Evolutionary conservation across 2,113 vertebrate genomes (phyloP), one percentile per base, ranked within the genome.

Genomic region (Eira barbara): DNA sequence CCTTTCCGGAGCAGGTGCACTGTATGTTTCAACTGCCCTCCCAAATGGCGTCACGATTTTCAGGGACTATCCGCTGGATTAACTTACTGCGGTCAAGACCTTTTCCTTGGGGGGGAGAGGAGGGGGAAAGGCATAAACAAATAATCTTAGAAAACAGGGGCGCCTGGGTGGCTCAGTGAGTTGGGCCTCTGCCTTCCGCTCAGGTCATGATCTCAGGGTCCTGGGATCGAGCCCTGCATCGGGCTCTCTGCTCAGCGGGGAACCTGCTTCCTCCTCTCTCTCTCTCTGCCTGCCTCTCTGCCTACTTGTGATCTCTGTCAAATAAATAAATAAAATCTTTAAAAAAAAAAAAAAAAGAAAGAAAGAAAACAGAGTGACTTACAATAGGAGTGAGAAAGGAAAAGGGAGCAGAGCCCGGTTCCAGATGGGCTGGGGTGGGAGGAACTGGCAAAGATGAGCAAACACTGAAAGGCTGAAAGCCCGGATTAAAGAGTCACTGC

Each of bases 121-220:
- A 52, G 49, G 11, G 39, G 73, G 34, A 49, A 76, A 65, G 71
- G 59, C 45, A 96, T 25, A 63, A 95, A 55, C 65, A 91, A 91
- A 55, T 57, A 91, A 86, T 86, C 67, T 92, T 31, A 92, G 87
- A 76, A 87, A 95, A 92, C 5, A 96, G 55, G n/a, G n/a, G n/a
- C n/a, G n/a, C n/a, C n/a, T n/a, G n/a, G n/a, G n/a, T n/a, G n/a
- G n/a, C n/a, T n/a, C n/a, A n/a, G n/a, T n/a, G n/a, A n/a, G n/a
- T n/a, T n/a, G n/a, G n/a, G n/a, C n/a, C n/a, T n/a, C n/a, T n/a
- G n/a, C n/a, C n/a, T n/a, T n/a, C n/a, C n/a, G n/a, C n/a, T n/a
- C n/a, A n/a, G n/a, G n/a, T n/a, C n/a, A n/a, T n/a, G n/a, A n/a
- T n/a, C n/a, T n/a, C n/a, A n/a, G n/a, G n/a, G n/a, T n/a, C n/a